Percentiles rank a stretch among this genome's conserved stretches.
Conservation (phyloP, 2,797 vertebrate species). For the Sorex maritimensis region DNA sequence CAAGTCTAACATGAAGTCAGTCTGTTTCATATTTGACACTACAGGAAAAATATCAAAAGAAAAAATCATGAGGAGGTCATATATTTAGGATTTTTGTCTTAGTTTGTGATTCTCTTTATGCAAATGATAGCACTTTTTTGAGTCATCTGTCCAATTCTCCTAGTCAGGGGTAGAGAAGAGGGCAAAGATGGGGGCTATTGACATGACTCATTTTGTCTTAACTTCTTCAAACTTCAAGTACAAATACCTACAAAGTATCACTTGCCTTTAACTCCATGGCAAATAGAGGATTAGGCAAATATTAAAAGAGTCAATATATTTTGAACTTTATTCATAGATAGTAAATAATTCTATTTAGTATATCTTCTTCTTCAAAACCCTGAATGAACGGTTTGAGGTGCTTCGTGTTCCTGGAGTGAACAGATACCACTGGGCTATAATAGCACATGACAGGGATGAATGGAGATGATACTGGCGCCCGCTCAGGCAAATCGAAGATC, state of each 20-base stretch:
- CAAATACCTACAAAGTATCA: background rate
- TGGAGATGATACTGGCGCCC: too few species aligned
- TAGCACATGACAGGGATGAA: too few species aligned
- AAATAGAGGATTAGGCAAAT: conserved; percentile 35
- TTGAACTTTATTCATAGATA: conserved; percentile 21
- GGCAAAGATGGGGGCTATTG: background rate
- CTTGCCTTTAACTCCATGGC: background rate
- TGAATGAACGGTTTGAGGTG: too few species aligned
- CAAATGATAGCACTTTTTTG: conserved; percentile 51
- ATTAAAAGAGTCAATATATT: conserved; percentile 48
- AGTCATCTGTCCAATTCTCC: conserved; percentile 36
- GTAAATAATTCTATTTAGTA: conserved; percentile 45
- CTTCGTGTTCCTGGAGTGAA: too few species aligned
- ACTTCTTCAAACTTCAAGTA: conserved; percentile 38
- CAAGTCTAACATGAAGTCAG: background rate
- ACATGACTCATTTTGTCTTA: conserved; percentile 28
- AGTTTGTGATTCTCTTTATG: background rate
- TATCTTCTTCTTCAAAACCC: background rate
- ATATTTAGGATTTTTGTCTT: conserved; percentile 36
- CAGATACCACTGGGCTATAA: too few species aligned
- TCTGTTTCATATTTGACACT: conserved; percentile 9
- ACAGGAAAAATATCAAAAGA: conserved; percentile 58
- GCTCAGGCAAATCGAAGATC: too few species aligned
- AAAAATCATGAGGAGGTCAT: background rate
- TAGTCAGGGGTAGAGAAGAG: background rate